phyloP scores from a whole-genome alignment of 2,797 vertebrate species.

The Lithobates pipiens region DNA sequence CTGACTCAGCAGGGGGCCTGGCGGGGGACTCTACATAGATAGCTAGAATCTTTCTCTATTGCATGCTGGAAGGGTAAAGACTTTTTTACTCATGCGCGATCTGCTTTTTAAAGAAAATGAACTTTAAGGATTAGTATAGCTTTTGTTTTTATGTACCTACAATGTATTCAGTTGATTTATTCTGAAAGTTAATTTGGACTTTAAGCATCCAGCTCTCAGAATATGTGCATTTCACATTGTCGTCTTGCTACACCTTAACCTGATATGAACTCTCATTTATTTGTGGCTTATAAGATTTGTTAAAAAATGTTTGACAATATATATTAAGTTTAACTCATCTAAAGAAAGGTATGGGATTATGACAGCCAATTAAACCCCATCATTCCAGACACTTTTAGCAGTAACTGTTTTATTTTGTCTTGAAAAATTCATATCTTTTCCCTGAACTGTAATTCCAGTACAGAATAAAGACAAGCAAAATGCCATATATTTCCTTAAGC shows the following conservation, averaged over 20 bases:
- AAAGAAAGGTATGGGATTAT: background rate
- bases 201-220: background rate
- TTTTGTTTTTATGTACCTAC: no score
- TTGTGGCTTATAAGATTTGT: background rate
- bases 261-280: background rate
- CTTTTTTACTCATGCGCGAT: no score
- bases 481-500: constrained; percentile 24
- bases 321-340: constrained; percentile 4
- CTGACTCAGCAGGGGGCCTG: no score
- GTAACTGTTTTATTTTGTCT: background rate
- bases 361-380: constrained; percentile 37
- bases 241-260: background rate
- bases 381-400: background rate
- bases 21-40: no score
- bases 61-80: no score
- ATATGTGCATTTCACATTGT: background rate
- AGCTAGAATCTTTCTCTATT: no score
- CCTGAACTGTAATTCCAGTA: constrained; percentile 19
- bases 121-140: no score
- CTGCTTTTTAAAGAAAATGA: no score
- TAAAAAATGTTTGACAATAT: constrained; percentile 15
- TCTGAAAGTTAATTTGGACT: no score
- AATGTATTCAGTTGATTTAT: no score
- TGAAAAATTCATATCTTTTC: background rate
- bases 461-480: constrained; percentile 31